Base-by-base conservation (phyloP, 2,113 vertebrate species). In the Aspiorhynchus laticeps region DNA sequence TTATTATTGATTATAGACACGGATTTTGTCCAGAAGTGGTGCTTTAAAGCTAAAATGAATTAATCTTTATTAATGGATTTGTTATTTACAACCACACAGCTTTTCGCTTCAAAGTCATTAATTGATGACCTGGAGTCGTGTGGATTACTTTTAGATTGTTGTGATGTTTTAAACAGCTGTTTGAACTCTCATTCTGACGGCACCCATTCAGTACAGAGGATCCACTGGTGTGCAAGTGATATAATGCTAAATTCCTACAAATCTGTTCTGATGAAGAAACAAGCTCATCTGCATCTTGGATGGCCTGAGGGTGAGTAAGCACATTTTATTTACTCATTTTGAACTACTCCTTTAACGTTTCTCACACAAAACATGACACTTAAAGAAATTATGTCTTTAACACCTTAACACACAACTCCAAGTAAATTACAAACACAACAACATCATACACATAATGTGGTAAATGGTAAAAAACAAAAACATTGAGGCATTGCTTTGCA, bases 391-490 rank as follows among this genome's bases (percentile, higher is more conserved):
- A 80, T 26, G 24, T 48, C 2, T 75, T 75, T 46, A n/a, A 75
- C 53, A 61, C 53, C 36, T 21, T 5, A 61, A 61, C 24, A 41
- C 53, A 59, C 33, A 38, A 61, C 33, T 56, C 46, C 19, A 56
- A 79, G 51, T 21, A 9, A 59, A 36, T 1, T 21, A 36, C 51
- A 59, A 36, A 56, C n/a, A 79, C 24, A 11, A 59, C 48, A 80
- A 79, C 51, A 53, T 28, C 51, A 15, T 24, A 6, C 51, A 38
- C 31, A 38, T n/a, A 8, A 80, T 80, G 33, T 36, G 10, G 31
- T 59, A 80, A 59, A 56, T 6, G 4, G 51, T 59, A 74, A 59
- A 59, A 38, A 80, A 38, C 33, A 41, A 80, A 63, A 80, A 80
- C 78, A 56, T 0, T 56, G 77, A 79, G 77, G 12, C 33, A 14